Conservation (phyloP, 2,113 vertebrate genomes). For the Python bivittatus region DNA sequence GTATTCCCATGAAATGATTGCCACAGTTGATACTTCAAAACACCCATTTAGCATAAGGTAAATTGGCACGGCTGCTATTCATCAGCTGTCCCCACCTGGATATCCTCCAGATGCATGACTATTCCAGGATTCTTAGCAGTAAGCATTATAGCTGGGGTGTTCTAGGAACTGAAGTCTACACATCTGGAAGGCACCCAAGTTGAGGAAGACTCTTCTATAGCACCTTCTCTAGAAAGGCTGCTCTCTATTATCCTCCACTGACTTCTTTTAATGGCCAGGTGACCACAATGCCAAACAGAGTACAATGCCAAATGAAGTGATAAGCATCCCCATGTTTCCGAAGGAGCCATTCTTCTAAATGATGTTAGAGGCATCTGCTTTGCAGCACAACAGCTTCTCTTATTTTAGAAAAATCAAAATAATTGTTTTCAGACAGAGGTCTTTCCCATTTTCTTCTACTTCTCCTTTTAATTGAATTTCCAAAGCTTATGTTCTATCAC, state of each 20-base stretch:
- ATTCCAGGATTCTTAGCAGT: too few species aligned
- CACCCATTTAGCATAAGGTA: too few species aligned
- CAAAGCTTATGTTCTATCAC: neutral
- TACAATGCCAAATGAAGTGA: neutral
- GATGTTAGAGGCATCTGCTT: neutral
- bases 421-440: neutral
- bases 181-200: too few species aligned
- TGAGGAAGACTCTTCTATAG: too few species aligned
- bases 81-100: too few species aligned
- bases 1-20: too few species aligned
- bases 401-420: neutral
- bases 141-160: too few species aligned
- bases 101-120: too few species aligned
- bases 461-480: neutral
- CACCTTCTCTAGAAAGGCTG: too few species aligned
- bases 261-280: neutral
- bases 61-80: too few species aligned
- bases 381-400: neutral
- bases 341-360: neutral
- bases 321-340: neutral
- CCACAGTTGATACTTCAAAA: too few species aligned
- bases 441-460: neutral
- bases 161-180: too few species aligned
- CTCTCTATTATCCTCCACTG: neutral
- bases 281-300: neutral